Percentiles rank a stretch among this genome's conserved stretches.
Evolutionary conservation across 2,888 invertebrate genomes (phyloP).

Genomic region (Maniola hyperantus): DNA sequence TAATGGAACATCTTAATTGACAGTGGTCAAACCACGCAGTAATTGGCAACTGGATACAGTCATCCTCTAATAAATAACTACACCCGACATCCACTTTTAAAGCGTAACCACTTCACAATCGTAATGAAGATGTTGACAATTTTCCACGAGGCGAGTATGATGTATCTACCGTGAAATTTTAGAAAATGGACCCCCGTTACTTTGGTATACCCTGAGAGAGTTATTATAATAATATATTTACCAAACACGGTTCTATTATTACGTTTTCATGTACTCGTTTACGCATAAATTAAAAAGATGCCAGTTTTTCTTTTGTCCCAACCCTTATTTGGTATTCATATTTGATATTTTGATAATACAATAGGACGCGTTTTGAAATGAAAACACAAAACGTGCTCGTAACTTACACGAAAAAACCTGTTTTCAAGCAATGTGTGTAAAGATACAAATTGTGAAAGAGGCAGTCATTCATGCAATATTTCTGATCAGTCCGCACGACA

Average conservation of each 20-base stretch:
- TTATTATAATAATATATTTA: slow-evolving; percentile 81
- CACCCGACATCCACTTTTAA: slow-evolving; percentile 33
- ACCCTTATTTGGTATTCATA: slow-evolving; percentile 83
- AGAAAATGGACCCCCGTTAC: slow-evolving; percentile 67
- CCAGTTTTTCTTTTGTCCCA: slow-evolving; percentile 80
- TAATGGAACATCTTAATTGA: slow-evolving; percentile 22
- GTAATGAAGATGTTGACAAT: slow-evolving; percentile 74
- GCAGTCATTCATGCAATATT: slow-evolving; percentile 75
- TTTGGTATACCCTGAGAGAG: slow-evolving; percentile 69
- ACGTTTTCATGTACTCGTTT: slow-evolving; percentile 81
- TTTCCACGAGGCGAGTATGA: slow-evolving; percentile 69
- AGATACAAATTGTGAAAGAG: slow-evolving; percentile 82
- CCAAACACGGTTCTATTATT: slow-evolving; percentile 81
- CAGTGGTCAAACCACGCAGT: slow-evolving; percentile 27
- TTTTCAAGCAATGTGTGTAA: slow-evolving; percentile 76
- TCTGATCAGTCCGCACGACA: slow-evolving; percentile 57
- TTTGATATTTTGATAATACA: slow-evolving; percentile 80
- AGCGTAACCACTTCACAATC: slow-evolving; percentile 47
- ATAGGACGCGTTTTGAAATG: slow-evolving; percentile 73
- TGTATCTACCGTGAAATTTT: slow-evolving; percentile 80
- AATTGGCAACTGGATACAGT: slow-evolving; percentile 28
- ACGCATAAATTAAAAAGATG: slow-evolving; percentile 81
- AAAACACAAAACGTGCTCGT: slow-evolving; percentile 68
- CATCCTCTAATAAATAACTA: slow-evolving; percentile 28
- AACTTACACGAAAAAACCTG: slow-evolving; percentile 75